These are phyloP conservation scores for Noturus placidus DNA, from an alignment of 2,113 vertebrate genomes.

Conservation along the genomic window DNA sequence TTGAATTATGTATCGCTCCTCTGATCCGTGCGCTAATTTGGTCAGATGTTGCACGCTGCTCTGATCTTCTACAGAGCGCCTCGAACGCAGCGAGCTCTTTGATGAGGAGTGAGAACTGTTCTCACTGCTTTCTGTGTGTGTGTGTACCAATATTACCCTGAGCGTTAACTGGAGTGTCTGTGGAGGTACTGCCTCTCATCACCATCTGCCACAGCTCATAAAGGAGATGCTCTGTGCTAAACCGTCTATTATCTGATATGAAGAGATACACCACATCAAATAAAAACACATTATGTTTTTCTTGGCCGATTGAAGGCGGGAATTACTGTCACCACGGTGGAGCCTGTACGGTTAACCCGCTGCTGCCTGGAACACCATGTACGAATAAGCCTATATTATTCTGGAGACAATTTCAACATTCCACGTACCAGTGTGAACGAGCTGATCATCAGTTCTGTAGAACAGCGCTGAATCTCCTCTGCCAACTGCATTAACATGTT, in stretches of 20 bases:
- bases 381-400: neutral
- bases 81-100: slow-evolving; percentile 18
- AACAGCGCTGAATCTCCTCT: neutral
- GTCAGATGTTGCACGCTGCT: slow-evolving; percentile 41
- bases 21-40: slow-evolving; percentile 46
- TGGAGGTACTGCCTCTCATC: slow-evolving; percentile 31
- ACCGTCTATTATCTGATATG: slow-evolving; percentile 26
- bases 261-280: slow-evolving; percentile 10
- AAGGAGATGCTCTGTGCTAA: slow-evolving; percentile 31
- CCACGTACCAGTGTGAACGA: neutral
- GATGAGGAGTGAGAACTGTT: slow-evolving; percentile 31
- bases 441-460: neutral
- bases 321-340: neutral
- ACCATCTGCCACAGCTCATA: slow-evolving; percentile 29
- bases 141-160: slow-evolving; percentile 22
- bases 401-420: neutral
- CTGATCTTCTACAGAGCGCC: slow-evolving; percentile 42
- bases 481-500: neutral
- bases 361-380: neutral
- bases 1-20: slow-evolving; percentile 42
- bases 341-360: neutral
- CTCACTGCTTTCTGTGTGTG: slow-evolving; percentile 9
- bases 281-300: neutral
- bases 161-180: slow-evolving; percentile 25
- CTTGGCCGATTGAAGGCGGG: neutral